These are phyloP conservation scores for Drosophila acutilabella DNA, from an alignment of 2,888 invertebrate species.

Conservation along the genomic window DNA sequence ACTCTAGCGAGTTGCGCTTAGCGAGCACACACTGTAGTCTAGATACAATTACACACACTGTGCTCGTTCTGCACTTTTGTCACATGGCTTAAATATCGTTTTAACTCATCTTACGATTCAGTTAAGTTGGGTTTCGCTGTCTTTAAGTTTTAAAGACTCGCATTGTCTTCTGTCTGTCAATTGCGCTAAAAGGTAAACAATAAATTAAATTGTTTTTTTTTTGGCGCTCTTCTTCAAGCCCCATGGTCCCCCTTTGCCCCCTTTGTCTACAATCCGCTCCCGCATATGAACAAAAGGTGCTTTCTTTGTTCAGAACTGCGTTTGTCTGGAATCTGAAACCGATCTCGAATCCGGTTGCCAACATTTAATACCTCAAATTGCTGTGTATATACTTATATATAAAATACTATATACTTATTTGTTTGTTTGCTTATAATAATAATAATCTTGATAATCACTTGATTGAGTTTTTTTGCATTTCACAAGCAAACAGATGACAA, in stretches of 20 bases:
- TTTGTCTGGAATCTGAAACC: slow-evolving; percentile 37
- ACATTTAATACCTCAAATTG: slow-evolving; percentile 35
- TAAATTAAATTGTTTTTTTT: slow-evolving; percentile 69
- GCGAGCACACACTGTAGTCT: slow-evolving; percentile 13
- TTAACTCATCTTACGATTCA: slow-evolving; percentile 34
- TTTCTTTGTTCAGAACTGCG: slow-evolving; percentile 57
- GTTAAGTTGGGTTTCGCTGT: not conserved
- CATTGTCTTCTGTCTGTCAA: slow-evolving; percentile 14
- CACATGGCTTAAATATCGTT: slow-evolving; percentile 47
- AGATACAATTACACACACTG: slow-evolving; percentile 40
- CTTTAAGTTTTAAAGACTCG: slow-evolving; percentile 22
- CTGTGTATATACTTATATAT: slow-evolving; percentile 6
- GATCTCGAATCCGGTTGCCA: slow-evolving; percentile 54
- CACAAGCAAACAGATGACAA: slow-evolving; percentile 38
- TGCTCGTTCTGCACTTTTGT: slow-evolving; percentile 44
- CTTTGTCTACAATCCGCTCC: not conserved
- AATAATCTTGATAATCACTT: slow-evolving; percentile 44
- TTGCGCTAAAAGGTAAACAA: slow-evolving; percentile 53
- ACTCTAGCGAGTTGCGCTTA: not conserved
- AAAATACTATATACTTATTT: too few species aligned
- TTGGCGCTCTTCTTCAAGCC: slow-evolving; percentile 15
- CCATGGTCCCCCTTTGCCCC: not conserved
- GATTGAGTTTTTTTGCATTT: slow-evolving; percentile 39
- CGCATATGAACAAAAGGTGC: slow-evolving; percentile 34
- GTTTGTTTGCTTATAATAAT: slow-evolving; percentile 24